These are phyloP conservation scores for Alligator sinensis DNA, from an alignment of 2,113 vertebrate genomes.

Conservation along the genomic window DNA sequence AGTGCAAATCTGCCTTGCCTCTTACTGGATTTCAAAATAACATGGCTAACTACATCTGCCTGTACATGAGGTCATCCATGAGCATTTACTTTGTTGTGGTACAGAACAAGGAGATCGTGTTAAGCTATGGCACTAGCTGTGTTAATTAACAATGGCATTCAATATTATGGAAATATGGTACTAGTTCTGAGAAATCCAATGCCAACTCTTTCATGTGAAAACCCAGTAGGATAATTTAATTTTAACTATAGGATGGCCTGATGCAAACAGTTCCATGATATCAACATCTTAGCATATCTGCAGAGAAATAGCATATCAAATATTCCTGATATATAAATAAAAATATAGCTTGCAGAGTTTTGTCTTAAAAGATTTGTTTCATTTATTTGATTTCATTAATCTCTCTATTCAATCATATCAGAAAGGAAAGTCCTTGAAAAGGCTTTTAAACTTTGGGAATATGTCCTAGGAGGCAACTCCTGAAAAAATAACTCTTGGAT, in stretches of 20 bases:
- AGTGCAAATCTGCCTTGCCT: too few relatives aligned
- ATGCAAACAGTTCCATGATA: background rate
- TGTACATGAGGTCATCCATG: background rate
- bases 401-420: slow-evolving; percentile 56
- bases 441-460: slow-evolving; percentile 71
- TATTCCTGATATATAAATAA: slow-evolving; percentile 34
- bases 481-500: slow-evolving; percentile 49
- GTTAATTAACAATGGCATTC: background rate
- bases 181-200: background rate
- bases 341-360: background rate
- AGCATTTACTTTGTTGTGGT: background rate
- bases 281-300: background rate
- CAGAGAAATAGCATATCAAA: background rate
- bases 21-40: too few relatives aligned
- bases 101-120: background rate
- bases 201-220: background rate
- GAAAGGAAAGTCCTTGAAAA: slow-evolving; percentile 65
- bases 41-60: too few relatives aligned
- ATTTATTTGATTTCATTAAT: slow-evolving; percentile 75
- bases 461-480: slow-evolving; percentile 56
- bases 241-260: background rate
- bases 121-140: background rate
- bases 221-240: background rate
- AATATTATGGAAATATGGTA: background rate
- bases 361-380: slow-evolving; percentile 1